Evolutionary conservation across 2,888 invertebrate species (phyloP), one percentile per base, ranked within the genome.

Genomic region (Pterostichus madidus): DNA sequence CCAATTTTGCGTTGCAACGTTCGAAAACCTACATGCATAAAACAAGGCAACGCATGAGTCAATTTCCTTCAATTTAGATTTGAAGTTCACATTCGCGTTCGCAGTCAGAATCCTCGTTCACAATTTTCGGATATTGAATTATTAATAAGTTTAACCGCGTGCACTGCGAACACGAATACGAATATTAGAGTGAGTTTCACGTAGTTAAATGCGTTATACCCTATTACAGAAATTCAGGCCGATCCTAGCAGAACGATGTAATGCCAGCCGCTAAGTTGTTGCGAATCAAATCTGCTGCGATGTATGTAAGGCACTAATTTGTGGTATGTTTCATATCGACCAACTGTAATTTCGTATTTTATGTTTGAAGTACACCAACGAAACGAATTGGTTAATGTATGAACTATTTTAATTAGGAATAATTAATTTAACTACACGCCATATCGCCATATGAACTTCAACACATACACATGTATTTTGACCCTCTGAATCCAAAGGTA

Each of bases 161-260:
- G 68, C 68, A 44, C 5, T 64, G 44, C 44, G 68, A 44, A 15
- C 17, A 17, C 44, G 44, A 44, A 44, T 44, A 44, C 68, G 68
- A 71, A 71, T 71, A 44, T 71, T 71, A 71, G 11, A 68, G 68
- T 8, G 68, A 71, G 68, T 71, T 71, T 71, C 68, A 17, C 17
- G 68, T 44, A 71, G 68, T 71, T 71, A 71, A 71, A 71, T 71
- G 68, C 68, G 68, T 71, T 71, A 71, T 71, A 44, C 68, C 68
- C 68, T 71, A 71, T 71, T 71, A 71, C 39, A 44, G 68, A 17
- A 71, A 71, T 39, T 44, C 44, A 71, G 44, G 44, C 39, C 32
- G 44, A 56, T 11, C 56, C 11, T 17, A 11, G 15, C 17, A 17
- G 56, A 17, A 5, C 2, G 13, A 56, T 13, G 56, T 13, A 17